Percentiles rank a stretch among this genome's conserved stretches.
Conservation (phyloP, 2,888 invertebrate genomes). For the Tinea pellionella region DNA sequence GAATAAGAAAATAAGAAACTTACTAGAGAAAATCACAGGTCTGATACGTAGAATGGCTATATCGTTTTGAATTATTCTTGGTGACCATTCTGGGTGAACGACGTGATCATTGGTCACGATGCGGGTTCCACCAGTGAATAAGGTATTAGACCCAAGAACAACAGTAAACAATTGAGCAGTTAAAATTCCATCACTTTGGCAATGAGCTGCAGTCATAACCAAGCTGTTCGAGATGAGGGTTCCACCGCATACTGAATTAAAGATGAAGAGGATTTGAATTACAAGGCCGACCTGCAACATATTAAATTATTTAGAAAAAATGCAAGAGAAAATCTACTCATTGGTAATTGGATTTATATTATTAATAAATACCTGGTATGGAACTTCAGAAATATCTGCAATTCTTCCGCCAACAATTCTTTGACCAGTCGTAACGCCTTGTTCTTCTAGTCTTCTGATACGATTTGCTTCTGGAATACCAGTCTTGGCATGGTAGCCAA, state of each 20-base stretch:
- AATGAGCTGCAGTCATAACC: constrained; percentile 32
- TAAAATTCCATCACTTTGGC: constrained; percentile 28
- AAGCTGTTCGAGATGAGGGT: constrained; percentile 26
- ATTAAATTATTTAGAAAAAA: no score
- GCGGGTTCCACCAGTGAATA: constrained; percentile 26
- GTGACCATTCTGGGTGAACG: constrained; percentile 26
- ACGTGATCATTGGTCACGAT: constrained; percentile 8
- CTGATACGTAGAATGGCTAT: constrained; percentile 25
- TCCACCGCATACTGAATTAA: constrained; percentile 38
- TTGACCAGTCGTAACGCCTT: constrained; percentile 14
- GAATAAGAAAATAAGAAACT: background rate
- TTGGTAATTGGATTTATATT: no score
- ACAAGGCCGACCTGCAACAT: constrained; percentile 34
- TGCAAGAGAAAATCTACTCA: no score
- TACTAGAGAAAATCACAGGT: background rate
- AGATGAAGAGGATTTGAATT: constrained; percentile 27
- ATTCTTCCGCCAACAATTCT: constrained; percentile 36
- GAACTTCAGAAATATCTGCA: constrained; percentile 28
- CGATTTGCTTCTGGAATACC: constrained; percentile 34
- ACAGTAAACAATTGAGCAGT: constrained; percentile 25
- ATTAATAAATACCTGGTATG: constrained; percentile 48
- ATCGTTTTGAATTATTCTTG: constrained; percentile 28
- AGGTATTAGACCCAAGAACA: constrained; percentile 30
- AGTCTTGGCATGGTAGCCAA: constrained; percentile 30
- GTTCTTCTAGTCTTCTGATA: constrained; percentile 29